A percentile compares a stretch with the other conserved stretches of the same genome.
phyloP scores from a whole-genome alignment of 2,113 vertebrate genomes.

The Cyanocitta stelleri region DNA sequence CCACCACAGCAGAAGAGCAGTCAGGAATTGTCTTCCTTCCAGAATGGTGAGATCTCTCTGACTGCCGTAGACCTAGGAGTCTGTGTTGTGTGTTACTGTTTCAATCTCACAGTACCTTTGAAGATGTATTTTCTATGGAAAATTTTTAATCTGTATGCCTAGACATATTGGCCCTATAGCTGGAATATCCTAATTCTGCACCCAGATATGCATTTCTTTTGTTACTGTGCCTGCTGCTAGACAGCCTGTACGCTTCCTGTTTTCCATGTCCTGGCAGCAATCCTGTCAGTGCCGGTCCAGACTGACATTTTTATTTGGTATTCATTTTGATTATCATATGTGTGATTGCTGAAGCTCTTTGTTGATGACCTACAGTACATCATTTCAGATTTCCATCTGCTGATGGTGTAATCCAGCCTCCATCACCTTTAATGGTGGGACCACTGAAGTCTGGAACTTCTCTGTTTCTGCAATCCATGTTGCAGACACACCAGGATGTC shows the following conservation, averaged over 20 bases:
- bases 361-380: accelerated
- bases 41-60: constrained; percentile 52
- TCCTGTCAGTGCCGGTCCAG: not conserved
- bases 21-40: constrained; percentile 39
- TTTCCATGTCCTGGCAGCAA: not conserved
- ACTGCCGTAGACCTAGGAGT: not conserved
- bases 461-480: not conserved
- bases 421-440: not conserved
- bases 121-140: not conserved
- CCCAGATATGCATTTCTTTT: too few relatives aligned
- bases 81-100: not conserved
- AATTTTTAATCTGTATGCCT: not conserved
- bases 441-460: not conserved
- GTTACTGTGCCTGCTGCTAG: not conserved
- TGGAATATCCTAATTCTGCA: too few relatives aligned
- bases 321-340: not conserved
- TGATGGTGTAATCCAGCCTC: not conserved
- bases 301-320: not conserved
- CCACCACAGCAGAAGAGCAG: constrained; percentile 80
- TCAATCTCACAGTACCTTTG: not conserved
- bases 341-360: not conserved
- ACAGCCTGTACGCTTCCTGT: not conserved
- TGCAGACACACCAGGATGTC: not conserved
- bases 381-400: not conserved
- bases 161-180: not conserved